A percentile compares a stretch with the other conserved stretches of the same genome.
Conservation (phyloP, 2,797 vertebrate species). For the Cynopterus sphinx region DNA sequence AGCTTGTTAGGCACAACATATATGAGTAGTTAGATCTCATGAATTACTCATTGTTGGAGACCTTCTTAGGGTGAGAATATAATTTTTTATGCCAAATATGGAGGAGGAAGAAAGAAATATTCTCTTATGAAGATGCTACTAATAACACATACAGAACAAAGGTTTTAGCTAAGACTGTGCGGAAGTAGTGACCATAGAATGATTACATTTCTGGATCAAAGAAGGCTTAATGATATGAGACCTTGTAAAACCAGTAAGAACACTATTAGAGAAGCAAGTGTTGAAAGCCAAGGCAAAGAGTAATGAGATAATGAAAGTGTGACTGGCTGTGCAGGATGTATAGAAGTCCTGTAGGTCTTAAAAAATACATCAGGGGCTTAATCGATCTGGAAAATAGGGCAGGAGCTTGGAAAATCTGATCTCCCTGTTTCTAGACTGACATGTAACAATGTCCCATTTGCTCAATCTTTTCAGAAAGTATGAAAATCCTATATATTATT, state of each 20-base stretch:
- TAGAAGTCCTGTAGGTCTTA: neutral
- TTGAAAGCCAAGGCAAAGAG: neutral
- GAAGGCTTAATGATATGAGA: neutral
- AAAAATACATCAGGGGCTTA: neutral
- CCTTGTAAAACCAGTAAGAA: neutral
- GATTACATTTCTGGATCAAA: neutral
- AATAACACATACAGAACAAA: neutral
- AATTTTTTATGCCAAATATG: neutral
- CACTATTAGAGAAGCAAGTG: neutral
- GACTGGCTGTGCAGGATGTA: neutral
- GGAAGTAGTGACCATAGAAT: neutral
- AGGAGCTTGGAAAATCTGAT: neutral
- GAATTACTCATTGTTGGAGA: conserved; percentile 40
- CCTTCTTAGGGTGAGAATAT: neutral
- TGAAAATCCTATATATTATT: neutral
- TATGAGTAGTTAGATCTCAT: neutral
- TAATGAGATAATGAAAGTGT: neutral
- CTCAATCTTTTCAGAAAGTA: neutral
- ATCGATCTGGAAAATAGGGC: too few species aligned
- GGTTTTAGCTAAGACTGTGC: neutral
- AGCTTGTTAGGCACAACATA: conserved; percentile 45
- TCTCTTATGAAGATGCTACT: neutral
- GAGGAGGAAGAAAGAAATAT: neutral
- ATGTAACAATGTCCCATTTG: neutral
- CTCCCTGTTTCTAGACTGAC: neutral